Percentiles rank a stretch among this genome's conserved stretches.
Evolutionary conservation across 1,140 invertebrate genomes (phyloP).

Genomic region (Stenopsyche tienmushanensis): DNA sequence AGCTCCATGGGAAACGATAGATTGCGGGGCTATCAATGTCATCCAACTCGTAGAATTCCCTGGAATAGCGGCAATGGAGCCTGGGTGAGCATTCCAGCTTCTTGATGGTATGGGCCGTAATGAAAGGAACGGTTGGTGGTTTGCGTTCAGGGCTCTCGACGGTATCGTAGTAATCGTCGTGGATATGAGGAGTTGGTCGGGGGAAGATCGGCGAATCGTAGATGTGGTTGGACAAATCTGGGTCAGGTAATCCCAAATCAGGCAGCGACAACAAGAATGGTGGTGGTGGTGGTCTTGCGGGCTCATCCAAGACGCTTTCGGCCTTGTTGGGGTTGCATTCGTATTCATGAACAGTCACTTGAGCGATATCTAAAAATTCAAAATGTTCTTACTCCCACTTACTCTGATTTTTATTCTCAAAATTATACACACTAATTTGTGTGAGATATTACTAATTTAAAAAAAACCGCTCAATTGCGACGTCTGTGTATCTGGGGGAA

Average conservation of each 20-base stretch:
- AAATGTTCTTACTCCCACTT: neutral
- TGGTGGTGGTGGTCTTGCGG: slow-evolving; percentile 41
- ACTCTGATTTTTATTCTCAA: neutral
- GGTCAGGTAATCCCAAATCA: slow-evolving; percentile 43
- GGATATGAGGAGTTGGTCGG: slow-evolving; percentile 67
- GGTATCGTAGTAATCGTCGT: slow-evolving; percentile 74
- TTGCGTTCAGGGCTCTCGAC: slow-evolving; percentile 46
- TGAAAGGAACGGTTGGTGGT: slow-evolving; percentile 14
- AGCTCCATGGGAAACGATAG: slow-evolving; percentile 11
- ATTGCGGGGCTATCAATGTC: slow-evolving; percentile 1
- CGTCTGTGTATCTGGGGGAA: too few species aligned
- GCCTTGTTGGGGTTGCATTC: neutral
- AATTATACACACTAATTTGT: neutral
- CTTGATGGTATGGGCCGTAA: slow-evolving; percentile 27
- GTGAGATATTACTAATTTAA: neutral
- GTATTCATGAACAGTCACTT: slow-evolving; percentile 16
- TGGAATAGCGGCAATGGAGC: neutral
- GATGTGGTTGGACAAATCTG: slow-evolving; percentile 38
- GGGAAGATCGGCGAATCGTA: slow-evolving; percentile 44
- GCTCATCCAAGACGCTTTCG: slow-evolving; percentile 1
- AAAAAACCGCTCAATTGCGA: neutral
- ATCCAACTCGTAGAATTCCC: slow-evolving; percentile 12
- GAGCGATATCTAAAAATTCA: slow-evolving; percentile 1
- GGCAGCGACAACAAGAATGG: slow-evolving; percentile 17
- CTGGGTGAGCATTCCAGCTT: slow-evolving; percentile 8